Base-by-base conservation (phyloP, 2,888 invertebrate species). In the Andrena marginata region DNA sequence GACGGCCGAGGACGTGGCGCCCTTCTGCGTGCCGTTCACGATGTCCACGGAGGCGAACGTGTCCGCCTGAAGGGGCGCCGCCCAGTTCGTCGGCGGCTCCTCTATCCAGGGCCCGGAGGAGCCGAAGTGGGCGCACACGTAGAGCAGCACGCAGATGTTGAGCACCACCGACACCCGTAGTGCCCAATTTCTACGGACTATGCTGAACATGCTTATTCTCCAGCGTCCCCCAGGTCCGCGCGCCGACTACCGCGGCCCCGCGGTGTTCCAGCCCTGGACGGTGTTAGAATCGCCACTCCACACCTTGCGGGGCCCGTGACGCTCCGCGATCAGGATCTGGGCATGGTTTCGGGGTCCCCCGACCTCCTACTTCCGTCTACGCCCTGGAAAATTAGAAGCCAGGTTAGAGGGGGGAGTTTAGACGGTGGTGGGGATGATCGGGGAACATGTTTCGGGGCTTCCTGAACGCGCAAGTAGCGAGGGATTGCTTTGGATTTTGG, bases 131-230 rank as follows among this genome's bases (percentile, higher is more conserved):
- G 96, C 95, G 90, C 97, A 96, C 86, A 96, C 96, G 94, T 97
- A 97, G 83, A 97, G 94, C 77, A 97, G 94, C 74, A 97, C 96
- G 88, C 96, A 96, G 85, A 97, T 95, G 93, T 97, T 97, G 89
- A 97, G 96, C 81, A 97, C 95, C 91, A 97, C 96, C 94, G 97
- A 97, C 94, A 97, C 96, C 90, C 96, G 95, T 93, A 97, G 95
- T 94, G 97, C 95, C 95, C 97, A 96, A 94, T 97, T 97, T 88
- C 97, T 96, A 84, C 96, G 94, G 77, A 95, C 94, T 86, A 95
- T 94, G 79, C 92, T 90, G 74, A 90, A 90, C 91, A 93, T 92
- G 80, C 88, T 92, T 90, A 89, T 89, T 80, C 77, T 62, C 77
- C 73, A 73, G 68, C 67, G 72, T 71, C 82, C 87, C 77, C 81